Evolutionary conservation across 2,113 vertebrate genomes (phyloP).

Genomic region (Sinocyclocheilus anophthalmus): DNA sequence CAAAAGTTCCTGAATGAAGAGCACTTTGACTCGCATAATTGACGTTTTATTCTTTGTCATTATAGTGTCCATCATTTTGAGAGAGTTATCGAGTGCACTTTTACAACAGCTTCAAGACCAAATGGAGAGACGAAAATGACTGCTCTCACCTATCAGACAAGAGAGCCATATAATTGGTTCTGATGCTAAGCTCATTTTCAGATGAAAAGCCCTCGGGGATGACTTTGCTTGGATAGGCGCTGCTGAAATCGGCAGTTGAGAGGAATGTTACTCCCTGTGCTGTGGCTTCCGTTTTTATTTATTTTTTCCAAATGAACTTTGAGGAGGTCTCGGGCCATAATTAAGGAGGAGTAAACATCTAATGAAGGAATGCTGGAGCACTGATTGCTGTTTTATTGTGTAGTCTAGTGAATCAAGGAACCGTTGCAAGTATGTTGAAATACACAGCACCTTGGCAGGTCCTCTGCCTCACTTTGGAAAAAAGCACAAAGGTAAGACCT

Average conservation of each 20-base stretch:
- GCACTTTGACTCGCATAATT: not conserved
- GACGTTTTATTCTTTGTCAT: not conserved
- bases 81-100: constrained; percentile 6
- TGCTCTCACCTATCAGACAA: constrained; percentile 29
- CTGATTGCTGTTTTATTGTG: constrained; percentile 17
- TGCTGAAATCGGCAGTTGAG: constrained; percentile 29
- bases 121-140: constrained; percentile 10
- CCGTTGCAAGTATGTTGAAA: constrained; percentile 71
- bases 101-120: not conserved
- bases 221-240: constrained; percentile 67
- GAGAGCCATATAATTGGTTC: constrained; percentile 71
- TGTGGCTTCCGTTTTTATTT: constrained; percentile 28
- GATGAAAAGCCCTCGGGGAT: constrained; percentile 67
- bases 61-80: not conserved
- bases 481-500: constrained; percentile 72
- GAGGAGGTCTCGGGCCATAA: constrained; percentile 49
- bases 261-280: constrained; percentile 44
- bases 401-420: constrained; percentile 14
- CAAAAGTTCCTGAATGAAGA: not conserved
- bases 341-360: constrained; percentile 50
- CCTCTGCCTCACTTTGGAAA: constrained; percentile 76
- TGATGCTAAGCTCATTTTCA: constrained; percentile 74
- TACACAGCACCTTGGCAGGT: constrained; percentile 79
- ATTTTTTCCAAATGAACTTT: not conserved
- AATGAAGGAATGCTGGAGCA: constrained; percentile 37